phyloP scores from a whole-genome alignment of 2,888 invertebrate species.

The Charanyca ferruginea region DNA sequence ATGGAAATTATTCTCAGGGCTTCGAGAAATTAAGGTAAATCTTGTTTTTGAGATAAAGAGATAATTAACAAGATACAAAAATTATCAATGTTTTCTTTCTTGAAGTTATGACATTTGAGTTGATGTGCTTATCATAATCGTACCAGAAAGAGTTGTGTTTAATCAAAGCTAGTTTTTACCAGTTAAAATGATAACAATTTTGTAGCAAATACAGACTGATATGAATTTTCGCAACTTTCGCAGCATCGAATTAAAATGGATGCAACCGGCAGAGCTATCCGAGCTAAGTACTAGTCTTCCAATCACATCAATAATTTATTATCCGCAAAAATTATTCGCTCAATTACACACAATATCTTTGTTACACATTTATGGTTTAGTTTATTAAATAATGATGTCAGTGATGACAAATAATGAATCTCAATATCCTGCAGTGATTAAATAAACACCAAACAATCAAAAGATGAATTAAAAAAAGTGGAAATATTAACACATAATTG shows the following conservation, averaged over 20 bases:
- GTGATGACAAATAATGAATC: constrained; percentile 6
- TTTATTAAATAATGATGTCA: constrained; percentile 24
- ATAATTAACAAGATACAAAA: constrained; percentile 6
- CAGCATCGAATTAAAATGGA: background rate
- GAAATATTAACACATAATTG: too few species aligned
- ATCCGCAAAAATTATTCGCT: background rate
- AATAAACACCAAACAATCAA: background rate
- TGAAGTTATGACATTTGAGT: constrained; percentile 13
- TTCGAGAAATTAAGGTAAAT: constrained; percentile 15
- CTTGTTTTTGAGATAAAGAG: constrained; percentile 9
- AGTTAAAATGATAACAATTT: background rate
- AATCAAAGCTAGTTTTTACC: constrained; percentile 7
- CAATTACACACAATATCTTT: constrained; percentile 21
- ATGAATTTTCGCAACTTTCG: background rate
- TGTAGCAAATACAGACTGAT: background rate
- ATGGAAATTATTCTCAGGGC: constrained; percentile 32
- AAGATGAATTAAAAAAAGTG: background rate
- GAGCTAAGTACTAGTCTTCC: background rate
- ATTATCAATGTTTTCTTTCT: constrained; percentile 1
- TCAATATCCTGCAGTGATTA: constrained; percentile 1
- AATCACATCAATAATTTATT: constrained; percentile 11
- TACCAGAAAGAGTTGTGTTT: constrained; percentile 3
- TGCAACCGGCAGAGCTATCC: background rate
- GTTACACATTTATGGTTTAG: constrained; percentile 2
- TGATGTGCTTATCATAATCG: constrained; percentile 10